Evolutionary conservation across 1,140 invertebrate species (phyloP).

Genomic region (Drosophila ohnishii): DNA sequence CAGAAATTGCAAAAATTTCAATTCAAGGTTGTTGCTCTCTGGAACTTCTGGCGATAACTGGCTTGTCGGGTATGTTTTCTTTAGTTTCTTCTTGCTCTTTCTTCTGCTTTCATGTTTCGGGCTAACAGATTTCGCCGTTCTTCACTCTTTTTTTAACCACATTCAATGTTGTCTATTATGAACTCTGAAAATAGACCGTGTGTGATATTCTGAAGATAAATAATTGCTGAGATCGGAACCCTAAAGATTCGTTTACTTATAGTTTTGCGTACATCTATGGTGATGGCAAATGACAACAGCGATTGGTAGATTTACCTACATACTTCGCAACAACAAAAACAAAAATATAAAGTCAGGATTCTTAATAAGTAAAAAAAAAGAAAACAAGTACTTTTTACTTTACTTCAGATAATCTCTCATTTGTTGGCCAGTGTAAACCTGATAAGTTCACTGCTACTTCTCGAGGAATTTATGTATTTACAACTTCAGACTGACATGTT

Average conservation of each 20-base stretch:
- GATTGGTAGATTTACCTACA: not conserved
- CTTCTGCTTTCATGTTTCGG: slow-evolving; percentile 35
- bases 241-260: not conserved
- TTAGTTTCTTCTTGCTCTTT: slow-evolving; percentile 19
- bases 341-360: not conserved
- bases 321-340: not conserved
- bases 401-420: not conserved
- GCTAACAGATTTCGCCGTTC: slow-evolving; percentile 26
- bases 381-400: not conserved
- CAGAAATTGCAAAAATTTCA: slow-evolving; percentile 76
- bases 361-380: not conserved
- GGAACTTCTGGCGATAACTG: slow-evolving; percentile 29
- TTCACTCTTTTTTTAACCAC: slow-evolving; percentile 9
- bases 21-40: slow-evolving; percentile 79
- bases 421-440: slow-evolving; percentile 7
- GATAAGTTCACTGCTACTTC: not conserved
- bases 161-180: slow-evolving; percentile 7
- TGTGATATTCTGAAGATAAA: slow-evolving; percentile 11
- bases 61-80: slow-evolving; percentile 33
- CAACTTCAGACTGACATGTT: slow-evolving; percentile 17
- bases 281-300: not conserved
- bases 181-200: not conserved
- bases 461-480: slow-evolving; percentile 17
- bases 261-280: not conserved
- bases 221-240: not conserved